Conservation (phyloP, 2,888 invertebrate genomes). For the Alsophila aescularia region DNA sequence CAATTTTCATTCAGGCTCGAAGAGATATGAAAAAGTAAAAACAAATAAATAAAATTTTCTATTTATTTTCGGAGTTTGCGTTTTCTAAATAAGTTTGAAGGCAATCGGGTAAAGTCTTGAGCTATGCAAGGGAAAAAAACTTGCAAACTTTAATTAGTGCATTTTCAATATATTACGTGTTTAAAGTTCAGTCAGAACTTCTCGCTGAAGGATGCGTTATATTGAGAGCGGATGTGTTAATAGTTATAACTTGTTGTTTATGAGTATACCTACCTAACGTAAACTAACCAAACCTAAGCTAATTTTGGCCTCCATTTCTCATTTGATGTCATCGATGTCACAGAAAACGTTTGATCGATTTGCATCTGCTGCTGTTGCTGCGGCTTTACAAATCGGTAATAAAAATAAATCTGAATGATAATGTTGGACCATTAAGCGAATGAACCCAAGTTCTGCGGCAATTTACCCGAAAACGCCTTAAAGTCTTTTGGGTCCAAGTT, state of each 20-base stretch:
- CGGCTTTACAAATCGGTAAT: slow-evolving; percentile 2
- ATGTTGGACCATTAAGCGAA: slow-evolving; percentile 19
- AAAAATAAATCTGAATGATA: slow-evolving; percentile 20
- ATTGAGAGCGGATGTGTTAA: too few relatives aligned
- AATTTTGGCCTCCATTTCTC: too few relatives aligned
- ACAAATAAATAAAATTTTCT: slow-evolving; percentile 10
- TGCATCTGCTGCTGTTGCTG: too few relatives aligned
- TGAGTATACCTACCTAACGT: too few relatives aligned
- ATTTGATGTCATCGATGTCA: too few relatives aligned
- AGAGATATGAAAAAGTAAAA: slow-evolving; percentile 12
- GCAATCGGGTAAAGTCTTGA: slow-evolving; percentile 6
- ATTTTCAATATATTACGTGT: too few relatives aligned
- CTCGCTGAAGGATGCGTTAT: too few relatives aligned
- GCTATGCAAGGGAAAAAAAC: slow-evolving; percentile 8
- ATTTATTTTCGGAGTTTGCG: slow-evolving; percentile 4
- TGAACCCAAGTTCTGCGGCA: slow-evolving; percentile 14
- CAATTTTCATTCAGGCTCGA: not conserved
- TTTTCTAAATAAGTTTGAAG: slow-evolving; percentile 12
- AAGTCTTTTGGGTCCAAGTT: slow-evolving; percentile 41
- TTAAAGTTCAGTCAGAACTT: too few relatives aligned
- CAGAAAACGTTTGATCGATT: too few relatives aligned
- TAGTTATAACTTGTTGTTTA: too few relatives aligned
- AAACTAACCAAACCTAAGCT: too few relatives aligned
- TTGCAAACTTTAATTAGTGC: slow-evolving; percentile 19
- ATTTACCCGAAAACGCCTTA: slow-evolving; percentile 17